phyloP scores from a whole-genome alignment of 2,888 invertebrate species.

The Teinopalpus imperialis region DNA sequence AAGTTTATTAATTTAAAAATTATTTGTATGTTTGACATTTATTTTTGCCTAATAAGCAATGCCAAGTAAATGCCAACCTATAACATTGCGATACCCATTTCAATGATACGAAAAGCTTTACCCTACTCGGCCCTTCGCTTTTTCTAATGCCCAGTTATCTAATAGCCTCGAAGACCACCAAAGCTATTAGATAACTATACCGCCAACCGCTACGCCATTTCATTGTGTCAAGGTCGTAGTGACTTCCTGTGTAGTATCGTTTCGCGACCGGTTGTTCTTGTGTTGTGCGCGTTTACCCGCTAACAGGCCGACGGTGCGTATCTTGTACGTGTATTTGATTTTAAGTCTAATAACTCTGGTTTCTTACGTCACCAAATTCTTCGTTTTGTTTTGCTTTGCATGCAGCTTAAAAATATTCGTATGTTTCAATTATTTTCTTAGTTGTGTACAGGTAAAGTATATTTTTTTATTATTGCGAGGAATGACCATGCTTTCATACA shows the following conservation, averaged over 20 bases:
- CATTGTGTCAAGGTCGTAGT: slow-evolving; percentile 22
- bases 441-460: no score
- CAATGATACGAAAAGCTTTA: neutral
- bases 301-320: neutral
- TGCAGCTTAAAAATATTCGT: no score
- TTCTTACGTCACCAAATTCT: slow-evolving; percentile 12
- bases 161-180: neutral
- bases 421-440: no score
- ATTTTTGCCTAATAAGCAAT: no score
- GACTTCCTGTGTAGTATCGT: slow-evolving; percentile 18
- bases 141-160: neutral
- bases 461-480: no score
- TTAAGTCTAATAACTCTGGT: slow-evolving; percentile 3
- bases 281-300: slow-evolving; percentile 11
- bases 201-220: slow-evolving; percentile 5
- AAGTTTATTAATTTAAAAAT: no score
- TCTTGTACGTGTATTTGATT: slow-evolving; percentile 4
- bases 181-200: neutral
- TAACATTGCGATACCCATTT: no score
- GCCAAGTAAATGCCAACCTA: no score
- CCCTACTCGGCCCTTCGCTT: neutral
- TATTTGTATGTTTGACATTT: no score
- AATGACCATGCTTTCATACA: no score
- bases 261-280: slow-evolving; percentile 12
- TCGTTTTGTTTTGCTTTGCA: neutral